Evolutionary conservation across 2,113 vertebrate species (phyloP).

Genomic region (Lophochroa leadbeateri): DNA sequence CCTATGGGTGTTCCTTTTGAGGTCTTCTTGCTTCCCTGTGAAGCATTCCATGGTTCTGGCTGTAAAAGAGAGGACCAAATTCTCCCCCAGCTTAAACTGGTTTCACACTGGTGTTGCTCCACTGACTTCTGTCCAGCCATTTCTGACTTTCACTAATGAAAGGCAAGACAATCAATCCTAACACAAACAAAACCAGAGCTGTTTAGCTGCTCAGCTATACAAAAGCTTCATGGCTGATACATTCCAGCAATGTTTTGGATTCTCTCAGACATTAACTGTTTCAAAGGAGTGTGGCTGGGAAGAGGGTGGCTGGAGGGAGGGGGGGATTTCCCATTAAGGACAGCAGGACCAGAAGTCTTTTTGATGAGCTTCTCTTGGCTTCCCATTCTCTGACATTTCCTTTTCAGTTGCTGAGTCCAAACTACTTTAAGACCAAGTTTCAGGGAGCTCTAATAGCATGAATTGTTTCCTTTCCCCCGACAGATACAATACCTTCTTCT

Average conservation of each 20-base stretch:
- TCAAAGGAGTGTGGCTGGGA: slow-evolving; percentile 32
- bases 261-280: slow-evolving; percentile 57
- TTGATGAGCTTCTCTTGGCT: slow-evolving; percentile 51
- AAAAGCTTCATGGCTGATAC: slow-evolving; percentile 28
- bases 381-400: slow-evolving; percentile 34
- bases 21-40: background rate
- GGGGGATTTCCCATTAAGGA: slow-evolving; percentile 37
- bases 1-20: background rate
- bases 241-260: slow-evolving; percentile 62
- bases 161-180: slow-evolving; percentile 31
- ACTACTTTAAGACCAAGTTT: slow-evolving; percentile 14
- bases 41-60: background rate
- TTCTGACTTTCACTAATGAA: slow-evolving; percentile 1
- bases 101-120: background rate
- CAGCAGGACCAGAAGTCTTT: slow-evolving; percentile 57
- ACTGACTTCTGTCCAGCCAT: background rate
- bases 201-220: slow-evolving; percentile 39
- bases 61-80: background rate
- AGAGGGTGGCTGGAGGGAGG: background rate
- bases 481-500: background rate
- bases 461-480: background rate
- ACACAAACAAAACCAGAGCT: slow-evolving; percentile 42
- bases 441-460: background rate
- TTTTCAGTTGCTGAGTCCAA: slow-evolving; percentile 31
- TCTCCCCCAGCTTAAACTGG: background rate